Conservation (phyloP, 2,797 vertebrate species). For the Lutjanus argentimaculatus region DNA sequence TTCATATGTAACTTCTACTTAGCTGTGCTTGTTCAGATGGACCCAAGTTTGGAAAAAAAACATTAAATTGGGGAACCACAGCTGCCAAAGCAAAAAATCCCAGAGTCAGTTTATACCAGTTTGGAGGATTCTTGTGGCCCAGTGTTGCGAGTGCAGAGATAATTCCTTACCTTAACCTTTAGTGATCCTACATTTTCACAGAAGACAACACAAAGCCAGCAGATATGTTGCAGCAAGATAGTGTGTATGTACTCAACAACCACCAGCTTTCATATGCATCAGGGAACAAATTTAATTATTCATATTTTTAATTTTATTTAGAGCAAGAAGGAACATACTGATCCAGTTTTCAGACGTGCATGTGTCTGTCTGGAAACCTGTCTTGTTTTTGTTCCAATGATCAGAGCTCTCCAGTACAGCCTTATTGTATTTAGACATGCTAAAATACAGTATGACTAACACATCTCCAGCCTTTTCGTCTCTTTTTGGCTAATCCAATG, state of each 20-base stretch:
- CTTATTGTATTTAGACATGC: slow-evolving; percentile 1
- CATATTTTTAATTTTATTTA: slow-evolving; percentile 45
- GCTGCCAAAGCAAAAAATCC: background rate
- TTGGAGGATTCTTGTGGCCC: background rate
- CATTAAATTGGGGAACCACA: background rate
- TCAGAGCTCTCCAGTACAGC: slow-evolving; percentile 12
- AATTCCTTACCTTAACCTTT: background rate
- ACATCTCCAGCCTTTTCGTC: slow-evolving; percentile 20
- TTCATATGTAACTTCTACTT: background rate
- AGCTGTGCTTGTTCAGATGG: background rate
- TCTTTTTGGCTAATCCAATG: background rate
- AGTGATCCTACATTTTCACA: background rate
- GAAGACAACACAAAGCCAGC: background rate
- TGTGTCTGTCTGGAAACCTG: slow-evolving; percentile 24
- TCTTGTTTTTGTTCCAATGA: slow-evolving; percentile 23
- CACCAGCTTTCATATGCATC: slow-evolving; percentile 4
- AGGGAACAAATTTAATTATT: slow-evolving; percentile 36
- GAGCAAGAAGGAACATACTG: slow-evolving; percentile 33
- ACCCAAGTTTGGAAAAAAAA: background rate
- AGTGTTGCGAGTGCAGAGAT: background rate
- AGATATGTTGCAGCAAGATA: background rate
- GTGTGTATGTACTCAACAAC: slow-evolving; percentile 6
- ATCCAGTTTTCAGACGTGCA: slow-evolving; percentile 38
- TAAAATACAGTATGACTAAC: slow-evolving; percentile 10
- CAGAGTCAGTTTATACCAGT: background rate